Conservation (phyloP, 2,113 vertebrate species). For the Chunga burmeisteri region DNA sequence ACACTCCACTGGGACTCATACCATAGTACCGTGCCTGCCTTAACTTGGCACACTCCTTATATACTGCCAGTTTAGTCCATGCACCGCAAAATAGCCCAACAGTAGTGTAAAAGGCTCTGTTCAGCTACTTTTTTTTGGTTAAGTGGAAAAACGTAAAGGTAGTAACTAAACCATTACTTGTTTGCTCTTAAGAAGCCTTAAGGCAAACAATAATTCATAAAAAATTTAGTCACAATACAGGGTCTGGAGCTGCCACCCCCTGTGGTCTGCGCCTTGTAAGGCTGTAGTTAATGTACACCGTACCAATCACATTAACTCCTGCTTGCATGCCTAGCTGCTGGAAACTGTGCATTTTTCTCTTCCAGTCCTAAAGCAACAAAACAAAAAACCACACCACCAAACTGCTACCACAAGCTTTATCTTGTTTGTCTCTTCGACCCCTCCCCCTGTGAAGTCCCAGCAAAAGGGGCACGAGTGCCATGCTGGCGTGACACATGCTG, state of each 20-base stretch:
- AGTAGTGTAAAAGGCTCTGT: neutral
- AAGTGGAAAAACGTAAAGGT: neutral
- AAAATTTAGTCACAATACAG: neutral
- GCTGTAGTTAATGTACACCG: neutral
- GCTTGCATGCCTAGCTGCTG: too few species aligned
- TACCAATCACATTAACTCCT: neutral
- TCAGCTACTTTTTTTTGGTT: neutral
- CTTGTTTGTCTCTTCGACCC: neutral
- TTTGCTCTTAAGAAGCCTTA: neutral
- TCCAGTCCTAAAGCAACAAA: neutral
- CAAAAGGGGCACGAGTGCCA: rapidly evolving
- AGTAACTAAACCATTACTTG: neutral
- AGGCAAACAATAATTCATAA: neutral
- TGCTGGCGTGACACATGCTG: neutral
- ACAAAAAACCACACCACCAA: neutral
- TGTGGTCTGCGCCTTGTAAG: neutral
- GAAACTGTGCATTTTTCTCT: neutral
- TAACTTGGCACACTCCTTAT: neutral
- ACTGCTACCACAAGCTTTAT: neutral
- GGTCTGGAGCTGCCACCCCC: neutral
- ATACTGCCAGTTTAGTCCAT: too few species aligned
- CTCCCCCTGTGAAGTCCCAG: neutral
- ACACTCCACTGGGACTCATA: neutral
- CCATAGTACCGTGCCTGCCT: neutral
- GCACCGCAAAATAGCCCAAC: neutral